phyloP scores from a whole-genome alignment of 2,113 vertebrate species.

The Okapia johnstoni region DNA sequence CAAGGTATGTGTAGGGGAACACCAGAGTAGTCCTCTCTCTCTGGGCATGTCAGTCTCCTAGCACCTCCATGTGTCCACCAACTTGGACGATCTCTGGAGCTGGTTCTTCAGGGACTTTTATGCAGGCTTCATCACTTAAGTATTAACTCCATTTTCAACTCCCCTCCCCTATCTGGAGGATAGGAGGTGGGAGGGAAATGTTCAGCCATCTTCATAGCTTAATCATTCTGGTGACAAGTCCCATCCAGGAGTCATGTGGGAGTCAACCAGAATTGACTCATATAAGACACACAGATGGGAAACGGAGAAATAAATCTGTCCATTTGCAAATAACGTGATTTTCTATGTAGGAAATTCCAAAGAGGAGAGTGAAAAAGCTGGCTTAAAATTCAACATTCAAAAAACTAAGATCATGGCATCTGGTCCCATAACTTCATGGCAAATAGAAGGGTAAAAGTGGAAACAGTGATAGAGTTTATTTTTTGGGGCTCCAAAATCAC shows the following conservation, averaged over 20 bases:
- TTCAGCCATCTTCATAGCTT: not conserved
- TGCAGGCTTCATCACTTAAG: not conserved
- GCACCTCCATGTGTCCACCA: not conserved
- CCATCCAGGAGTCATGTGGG: not conserved
- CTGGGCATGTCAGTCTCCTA: not conserved
- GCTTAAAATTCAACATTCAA: not conserved
- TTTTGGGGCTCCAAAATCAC: not conserved
- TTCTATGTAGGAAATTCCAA: not conserved
- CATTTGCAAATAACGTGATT: not conserved
- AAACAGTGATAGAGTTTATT: not conserved
- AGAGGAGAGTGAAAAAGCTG: not conserved
- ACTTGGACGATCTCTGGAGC: not conserved
- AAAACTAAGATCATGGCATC: not conserved
- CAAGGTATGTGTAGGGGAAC: not conserved
- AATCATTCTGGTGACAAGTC: not conserved
- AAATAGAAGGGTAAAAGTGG: not conserved
- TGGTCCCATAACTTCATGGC: not conserved
- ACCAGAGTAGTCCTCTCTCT: not conserved
- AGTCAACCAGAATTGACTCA: not conserved
- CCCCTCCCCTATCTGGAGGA: not conserved
- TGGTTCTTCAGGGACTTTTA: not conserved
- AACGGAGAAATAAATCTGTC: not conserved
- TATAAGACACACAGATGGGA: not conserved
- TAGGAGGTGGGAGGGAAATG: not conserved
- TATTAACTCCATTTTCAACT: not conserved